Evolutionary conservation across 2,113 vertebrate genomes (phyloP).

Genomic region (Dasypus novemcinctus): DNA sequence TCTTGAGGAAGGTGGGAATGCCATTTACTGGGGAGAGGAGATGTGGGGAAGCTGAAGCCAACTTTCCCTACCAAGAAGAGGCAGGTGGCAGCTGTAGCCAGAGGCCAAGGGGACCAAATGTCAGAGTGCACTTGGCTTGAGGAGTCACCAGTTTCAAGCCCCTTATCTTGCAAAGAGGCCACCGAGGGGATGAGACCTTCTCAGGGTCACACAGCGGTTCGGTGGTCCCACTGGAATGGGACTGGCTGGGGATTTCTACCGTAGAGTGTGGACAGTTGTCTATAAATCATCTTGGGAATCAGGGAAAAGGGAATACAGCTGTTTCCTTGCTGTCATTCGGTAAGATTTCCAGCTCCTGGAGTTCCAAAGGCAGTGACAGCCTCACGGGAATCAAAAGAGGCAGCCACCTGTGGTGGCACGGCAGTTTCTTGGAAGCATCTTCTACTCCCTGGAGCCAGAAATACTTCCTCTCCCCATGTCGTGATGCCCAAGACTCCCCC

Average conservation of each 20-base stretch:
- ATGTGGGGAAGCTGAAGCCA: neutral
- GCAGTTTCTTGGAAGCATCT: neutral
- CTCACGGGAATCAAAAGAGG: neutral
- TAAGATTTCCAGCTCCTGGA: neutral
- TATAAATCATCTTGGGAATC: neutral
- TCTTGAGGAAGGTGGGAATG: neutral
- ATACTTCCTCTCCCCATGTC: neutral
- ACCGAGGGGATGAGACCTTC: neutral
- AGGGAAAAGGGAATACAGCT: neutral
- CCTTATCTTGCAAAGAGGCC: neutral
- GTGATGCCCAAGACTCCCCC: neutral
- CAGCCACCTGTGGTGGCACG: neutral
- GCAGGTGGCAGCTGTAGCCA: neutral
- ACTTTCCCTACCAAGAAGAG: neutral
- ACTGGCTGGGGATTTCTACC: neutral
- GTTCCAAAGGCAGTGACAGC: neutral
- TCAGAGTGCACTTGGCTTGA: neutral
- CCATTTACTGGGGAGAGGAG: neutral
- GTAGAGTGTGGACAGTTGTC: neutral
- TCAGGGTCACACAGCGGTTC: neutral
- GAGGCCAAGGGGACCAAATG: neutral
- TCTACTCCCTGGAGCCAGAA: neutral
- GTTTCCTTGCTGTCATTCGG: neutral
- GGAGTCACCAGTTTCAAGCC: neutral
- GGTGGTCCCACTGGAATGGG: fast-evolving